These are phyloP conservation scores for Pandion haliaetus DNA, from an alignment of 2,113 vertebrate genomes.

Conservation along the genomic window DNA sequence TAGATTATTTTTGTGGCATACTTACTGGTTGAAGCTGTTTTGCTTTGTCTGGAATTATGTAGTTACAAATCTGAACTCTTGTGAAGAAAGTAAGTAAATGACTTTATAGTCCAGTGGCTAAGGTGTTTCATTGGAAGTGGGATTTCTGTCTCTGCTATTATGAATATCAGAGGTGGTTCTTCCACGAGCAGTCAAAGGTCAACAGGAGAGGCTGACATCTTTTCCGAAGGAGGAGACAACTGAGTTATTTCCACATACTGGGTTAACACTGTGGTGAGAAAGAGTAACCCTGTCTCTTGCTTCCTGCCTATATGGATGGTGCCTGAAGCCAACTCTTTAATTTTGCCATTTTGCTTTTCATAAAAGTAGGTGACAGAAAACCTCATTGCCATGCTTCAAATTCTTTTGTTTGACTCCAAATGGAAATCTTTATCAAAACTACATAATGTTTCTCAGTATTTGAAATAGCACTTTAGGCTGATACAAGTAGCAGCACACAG, in stretches of 20 bases:
- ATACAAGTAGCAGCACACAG: not conserved
- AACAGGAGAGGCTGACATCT: not conserved
- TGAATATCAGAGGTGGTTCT: not conserved
- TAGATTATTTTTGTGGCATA: not conserved
- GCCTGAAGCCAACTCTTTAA: not conserved
- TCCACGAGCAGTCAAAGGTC: not conserved
- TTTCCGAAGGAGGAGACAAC: not conserved
- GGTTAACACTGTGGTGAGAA: not conserved
- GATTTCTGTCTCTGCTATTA: not conserved
- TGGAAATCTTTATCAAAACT: not conserved
- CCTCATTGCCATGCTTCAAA: not conserved
- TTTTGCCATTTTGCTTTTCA: not conserved
- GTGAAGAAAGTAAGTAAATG: not conserved
- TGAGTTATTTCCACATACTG: not conserved
- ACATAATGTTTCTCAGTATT: no score
- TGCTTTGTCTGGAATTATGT: not conserved
- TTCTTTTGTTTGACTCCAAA: not conserved
- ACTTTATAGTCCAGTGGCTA: not conserved
- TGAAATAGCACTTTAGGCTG: not conserved
- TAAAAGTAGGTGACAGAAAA: not conserved
- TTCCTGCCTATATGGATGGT: not conserved
- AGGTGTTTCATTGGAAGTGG: not conserved
- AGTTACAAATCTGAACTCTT: not conserved
- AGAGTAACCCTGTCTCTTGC: not conserved
- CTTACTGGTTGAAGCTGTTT: not conserved